These are phyloP conservation scores for Erpornis zantholeuca DNA, from an alignment of 2,113 vertebrate genomes.

Conservation along the genomic window DNA sequence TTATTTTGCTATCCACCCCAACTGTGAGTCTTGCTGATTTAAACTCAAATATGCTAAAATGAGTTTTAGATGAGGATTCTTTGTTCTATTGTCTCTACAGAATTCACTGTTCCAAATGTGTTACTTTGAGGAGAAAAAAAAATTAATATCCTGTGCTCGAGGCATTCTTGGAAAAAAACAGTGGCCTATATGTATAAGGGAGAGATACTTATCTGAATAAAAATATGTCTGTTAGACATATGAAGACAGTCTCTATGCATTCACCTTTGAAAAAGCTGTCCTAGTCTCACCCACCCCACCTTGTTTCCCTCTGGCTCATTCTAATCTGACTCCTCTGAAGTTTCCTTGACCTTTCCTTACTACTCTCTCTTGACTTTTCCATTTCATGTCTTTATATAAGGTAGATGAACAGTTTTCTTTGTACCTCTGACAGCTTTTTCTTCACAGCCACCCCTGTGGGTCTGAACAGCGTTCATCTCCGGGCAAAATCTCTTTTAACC, in stretches of 20 bases:
- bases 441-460: background rate
- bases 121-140: background rate
- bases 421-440: background rate
- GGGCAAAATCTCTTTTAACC: background rate
- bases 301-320: background rate
- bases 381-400: background rate
- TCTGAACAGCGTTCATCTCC: slow-evolving; percentile 19
- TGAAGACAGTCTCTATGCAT: background rate
- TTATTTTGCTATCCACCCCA: slow-evolving; percentile 19
- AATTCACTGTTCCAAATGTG: background rate
- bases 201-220: background rate
- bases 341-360: slow-evolving; percentile 36
- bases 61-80: slow-evolving; percentile 10
- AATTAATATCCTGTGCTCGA: background rate
- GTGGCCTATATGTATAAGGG: background rate
- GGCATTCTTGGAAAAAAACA: background rate
- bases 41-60: slow-evolving; percentile 2
- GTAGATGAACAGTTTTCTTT: slow-evolving; percentile 3
- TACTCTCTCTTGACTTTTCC: background rate
- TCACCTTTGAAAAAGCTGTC: background rate
- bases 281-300: background rate
- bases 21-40: slow-evolving; percentile 20
- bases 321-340: background rate
- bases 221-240: background rate
- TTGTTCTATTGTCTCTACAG: slow-evolving; percentile 12